Evolutionary conservation across 2,113 vertebrate species (phyloP), one percentile per base, ranked within the genome.

Genomic region (Enhydra lutris): DNA sequence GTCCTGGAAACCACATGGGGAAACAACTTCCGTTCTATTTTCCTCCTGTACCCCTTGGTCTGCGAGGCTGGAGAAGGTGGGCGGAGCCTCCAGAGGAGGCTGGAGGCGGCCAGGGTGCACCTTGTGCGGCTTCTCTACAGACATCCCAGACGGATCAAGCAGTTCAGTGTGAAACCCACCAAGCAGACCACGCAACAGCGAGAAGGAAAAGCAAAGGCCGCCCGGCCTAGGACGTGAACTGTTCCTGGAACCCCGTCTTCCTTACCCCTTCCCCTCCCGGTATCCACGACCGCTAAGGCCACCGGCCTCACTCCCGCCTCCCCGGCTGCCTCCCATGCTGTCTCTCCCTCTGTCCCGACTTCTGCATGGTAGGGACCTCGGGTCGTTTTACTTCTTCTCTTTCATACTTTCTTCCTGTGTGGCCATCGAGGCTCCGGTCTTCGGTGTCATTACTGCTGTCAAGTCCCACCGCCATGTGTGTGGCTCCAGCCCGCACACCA

Each of bases 381-480:
- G 29, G 67, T 18, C 36, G 17, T 21, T 59, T 26, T 13, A 7
- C 85, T 1, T n/a, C 36, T 89, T 76, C 59, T 88, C 29, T 21
- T 82, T 39, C 20, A 0, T 10, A n/a, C 24, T 61, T 69, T 5
- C 23, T 85, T 90, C 42, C 20, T 7, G 10, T 7, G 50, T 23
- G 50, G 50, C n/a, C n/a, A 1, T 42, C 39, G 3, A 61, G 59
- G 29, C 86, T 78, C 26, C 4, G 26, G 34, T 10, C 45, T 45
- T 55, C 42, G 7, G 42, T 42, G n/a, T 55, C 26, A 42, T 1
- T 4, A 4, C 4, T 39, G 59, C 23, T 65, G 73, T 4, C 42
- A 14, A 1, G 4, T 24, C n/a, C 67, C 23, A 45, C 18, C 12
- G 0, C 78, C 7, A 3, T 1, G 7, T 13, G 23, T 52, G 15